A percentile compares a stretch with the other conserved stretches of the same genome.
Evolutionary conservation across 2,888 invertebrate species (phyloP).

Genomic region (Sphecodes monilicornis): DNA sequence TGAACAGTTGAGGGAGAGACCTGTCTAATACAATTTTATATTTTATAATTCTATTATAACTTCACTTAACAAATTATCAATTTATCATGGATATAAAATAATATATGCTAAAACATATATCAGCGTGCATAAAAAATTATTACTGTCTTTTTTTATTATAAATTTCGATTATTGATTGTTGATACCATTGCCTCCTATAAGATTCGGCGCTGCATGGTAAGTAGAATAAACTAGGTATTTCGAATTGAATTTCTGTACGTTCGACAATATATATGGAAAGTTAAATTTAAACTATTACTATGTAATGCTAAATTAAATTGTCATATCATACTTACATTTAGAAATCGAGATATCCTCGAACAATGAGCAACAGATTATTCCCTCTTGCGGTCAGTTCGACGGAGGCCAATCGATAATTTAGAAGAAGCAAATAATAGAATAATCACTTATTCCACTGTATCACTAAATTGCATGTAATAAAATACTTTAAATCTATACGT

Average conservation of each 20-base stretch:
- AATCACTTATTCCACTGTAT: constrained; percentile 11
- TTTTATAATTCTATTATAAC: neutral
- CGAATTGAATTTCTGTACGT: neutral
- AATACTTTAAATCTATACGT: neutral
- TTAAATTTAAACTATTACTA: neutral
- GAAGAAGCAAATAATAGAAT: constrained; percentile 46
- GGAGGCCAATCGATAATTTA: constrained; percentile 62
- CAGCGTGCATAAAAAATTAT: neutral
- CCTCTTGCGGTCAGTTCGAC: constrained; percentile 51
- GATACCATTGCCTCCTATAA: constrained; percentile 39
- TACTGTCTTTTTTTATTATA: constrained; percentile 25
- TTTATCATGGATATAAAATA: neutral
- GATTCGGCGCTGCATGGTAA: constrained; percentile 27
- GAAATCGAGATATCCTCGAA: constrained; percentile 52
- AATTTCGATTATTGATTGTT: constrained; percentile 64
- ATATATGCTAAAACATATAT: neutral
- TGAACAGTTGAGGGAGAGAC: neutral
- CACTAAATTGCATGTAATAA: neutral
- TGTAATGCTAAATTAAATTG: constrained; percentile 30
- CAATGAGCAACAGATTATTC: constrained; percentile 60
- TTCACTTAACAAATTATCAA: neutral
- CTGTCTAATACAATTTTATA: neutral
- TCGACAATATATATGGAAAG: neutral
- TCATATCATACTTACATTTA: constrained; percentile 73
- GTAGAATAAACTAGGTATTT: constrained; percentile 28